Conservation (phyloP, 2,113 vertebrate species). For the Chaetops frenatus region DNA sequence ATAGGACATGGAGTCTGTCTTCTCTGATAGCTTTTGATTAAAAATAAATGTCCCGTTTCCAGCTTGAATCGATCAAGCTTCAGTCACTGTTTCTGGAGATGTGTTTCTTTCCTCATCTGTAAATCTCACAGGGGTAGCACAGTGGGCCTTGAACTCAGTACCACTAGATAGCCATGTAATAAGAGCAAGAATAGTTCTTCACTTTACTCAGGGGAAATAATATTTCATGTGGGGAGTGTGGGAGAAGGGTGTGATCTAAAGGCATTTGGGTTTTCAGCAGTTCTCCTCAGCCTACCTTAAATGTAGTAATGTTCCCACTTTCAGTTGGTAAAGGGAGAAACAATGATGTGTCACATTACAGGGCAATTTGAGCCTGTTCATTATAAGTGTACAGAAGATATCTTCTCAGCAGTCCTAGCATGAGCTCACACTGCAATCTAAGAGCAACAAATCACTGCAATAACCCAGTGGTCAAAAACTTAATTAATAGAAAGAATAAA, state of each 20-base stretch:
- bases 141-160: not conserved
- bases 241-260: not conserved
- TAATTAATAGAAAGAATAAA: not conserved
- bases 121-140: not conserved
- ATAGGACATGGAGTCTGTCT: not conserved
- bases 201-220: not conserved
- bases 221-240: not conserved
- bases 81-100: not conserved
- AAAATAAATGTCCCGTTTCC: not conserved
- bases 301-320: not conserved
- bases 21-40: not conserved
- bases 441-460: not conserved
- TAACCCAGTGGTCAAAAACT: not conserved
- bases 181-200: not conserved
- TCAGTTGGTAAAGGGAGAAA: not conserved
- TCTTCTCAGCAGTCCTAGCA: not conserved
- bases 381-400: not conserved
- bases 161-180: not conserved
- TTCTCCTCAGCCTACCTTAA: not conserved
- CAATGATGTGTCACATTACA: not conserved
- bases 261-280: not conserved
- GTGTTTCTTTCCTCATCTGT: not conserved
- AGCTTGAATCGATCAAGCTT: not conserved
- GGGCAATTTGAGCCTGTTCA: not conserved
- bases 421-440: not conserved